Base-by-base conservation (phyloP, 2,797 vertebrate species). In the Pangasius sanitwongsei region DNA sequence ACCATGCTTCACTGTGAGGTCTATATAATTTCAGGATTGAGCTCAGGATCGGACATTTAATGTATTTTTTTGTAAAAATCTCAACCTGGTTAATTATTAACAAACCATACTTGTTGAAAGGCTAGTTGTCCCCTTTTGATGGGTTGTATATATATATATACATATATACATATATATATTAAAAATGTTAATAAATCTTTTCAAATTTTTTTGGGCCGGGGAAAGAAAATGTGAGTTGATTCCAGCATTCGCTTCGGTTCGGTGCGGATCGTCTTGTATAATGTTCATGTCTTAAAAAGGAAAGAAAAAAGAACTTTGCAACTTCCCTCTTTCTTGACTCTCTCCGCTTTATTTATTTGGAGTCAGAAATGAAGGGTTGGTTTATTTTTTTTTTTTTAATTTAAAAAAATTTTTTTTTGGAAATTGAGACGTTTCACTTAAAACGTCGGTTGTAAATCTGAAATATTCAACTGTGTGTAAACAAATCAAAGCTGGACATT, bases 281-380 rank as follows among this genome's bases (percentile, higher is more conserved):
- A 85, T 82, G 65, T 65, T 77, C 57, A 65, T 50, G 61, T 53
- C 31, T 87, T 70, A 20, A 34, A n/a, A 50, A 41, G 44, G 41
- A 41, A 84, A 31, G 11, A 31, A 80, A 6, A 6, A 25, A 37
- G 11, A 0, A 3, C 78, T 74, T 7, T 81, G 44, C 20, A 7
- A 41, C 80, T n/a, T 61, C 69, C 20, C 41, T 84, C 11, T 89
- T 91, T 90, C 89, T 87, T 55, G 91, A 92, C 91, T 92, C 89
- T 86, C 83, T 82, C 90, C 65, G 55, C 72, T 90, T 92, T 91
- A 92, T 92, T 92, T 91, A 92, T 92, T 91, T 91, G 57, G 92
- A 91, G 92, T 92, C 90, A 63, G 90, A 92, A 90, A 91, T 65
- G 74, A 63, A n/a, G 83, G 67, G 74, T 87, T 86, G 90, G 15